Evolutionary conservation across 2,113 vertebrate genomes (phyloP).

Genomic region (Crotalus horridus): DNA sequence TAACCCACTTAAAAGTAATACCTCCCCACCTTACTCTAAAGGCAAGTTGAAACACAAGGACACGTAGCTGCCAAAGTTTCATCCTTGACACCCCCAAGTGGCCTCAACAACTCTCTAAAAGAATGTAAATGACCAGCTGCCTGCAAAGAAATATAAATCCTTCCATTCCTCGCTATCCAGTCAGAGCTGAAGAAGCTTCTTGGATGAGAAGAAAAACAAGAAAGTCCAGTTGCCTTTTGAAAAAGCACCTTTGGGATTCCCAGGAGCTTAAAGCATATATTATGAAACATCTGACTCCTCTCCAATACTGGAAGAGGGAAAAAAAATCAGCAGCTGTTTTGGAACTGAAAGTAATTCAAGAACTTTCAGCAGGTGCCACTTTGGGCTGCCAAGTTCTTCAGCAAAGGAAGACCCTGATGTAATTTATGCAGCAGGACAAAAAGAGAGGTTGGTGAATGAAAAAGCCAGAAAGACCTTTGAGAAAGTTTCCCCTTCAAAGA

Average conservation of each 20-base stretch:
- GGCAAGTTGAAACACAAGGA: no score
- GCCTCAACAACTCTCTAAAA: no score
- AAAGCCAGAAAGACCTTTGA: not conserved
- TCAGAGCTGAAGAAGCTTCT: no score
- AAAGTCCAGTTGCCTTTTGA: no score
- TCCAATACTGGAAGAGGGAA: not conserved
- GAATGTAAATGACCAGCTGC: no score
- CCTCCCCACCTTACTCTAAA: no score
- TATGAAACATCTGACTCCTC: not conserved
- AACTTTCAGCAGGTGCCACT: conserved; percentile 47
- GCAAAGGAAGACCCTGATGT: not conserved
- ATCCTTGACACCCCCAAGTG: no score
- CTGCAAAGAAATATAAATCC: no score
- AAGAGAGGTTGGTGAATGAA: not conserved
- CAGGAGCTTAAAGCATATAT: not conserved
- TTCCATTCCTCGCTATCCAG: no score
- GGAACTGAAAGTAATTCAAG: not conserved
- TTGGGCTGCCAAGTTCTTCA: conserved; percentile 28
- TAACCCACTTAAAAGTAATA: no score
- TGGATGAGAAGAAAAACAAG: no score
- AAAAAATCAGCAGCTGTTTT: not conserved
- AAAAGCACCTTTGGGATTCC: not conserved
- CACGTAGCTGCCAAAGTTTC: no score
- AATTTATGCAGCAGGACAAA: rapidly evolving
- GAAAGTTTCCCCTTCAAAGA: rapidly evolving